Evolutionary conservation across 2,888 invertebrate genomes (phyloP).

Genomic region (Cistogaster globosa): DNA sequence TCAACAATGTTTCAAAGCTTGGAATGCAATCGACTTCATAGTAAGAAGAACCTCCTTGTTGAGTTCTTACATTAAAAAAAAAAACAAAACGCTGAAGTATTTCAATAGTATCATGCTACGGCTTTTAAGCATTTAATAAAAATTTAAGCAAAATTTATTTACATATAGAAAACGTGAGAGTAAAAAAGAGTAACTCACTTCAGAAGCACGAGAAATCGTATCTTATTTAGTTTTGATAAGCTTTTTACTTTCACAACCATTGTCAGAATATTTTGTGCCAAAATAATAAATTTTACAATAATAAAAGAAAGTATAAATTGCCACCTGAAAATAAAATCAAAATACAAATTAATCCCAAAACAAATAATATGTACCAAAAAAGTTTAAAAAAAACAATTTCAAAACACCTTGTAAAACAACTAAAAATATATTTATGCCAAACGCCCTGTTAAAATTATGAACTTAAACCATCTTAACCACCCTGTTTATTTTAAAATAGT

Average conservation of each 20-base stretch:
- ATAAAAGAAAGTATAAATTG: slow-evolving; percentile 30
- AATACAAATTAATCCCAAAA: background rate
- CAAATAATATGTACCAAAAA: slow-evolving; percentile 12
- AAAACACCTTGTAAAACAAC: slow-evolving; percentile 4
- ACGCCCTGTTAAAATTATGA: slow-evolving; percentile 38
- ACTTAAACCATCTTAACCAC: background rate
- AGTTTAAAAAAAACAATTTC: background rate
- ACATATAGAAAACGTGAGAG: background rate
- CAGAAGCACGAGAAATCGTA: too few relatives aligned
- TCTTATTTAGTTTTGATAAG: too few relatives aligned
- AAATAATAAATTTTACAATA: slow-evolving; percentile 30
- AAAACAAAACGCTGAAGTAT: background rate
- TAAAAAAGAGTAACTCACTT: background rate
- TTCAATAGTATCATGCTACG: background rate
- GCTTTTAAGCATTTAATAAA: too few relatives aligned
- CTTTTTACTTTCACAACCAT: too few relatives aligned
- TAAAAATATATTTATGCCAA: background rate
- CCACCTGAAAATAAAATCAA: slow-evolving; percentile 12
- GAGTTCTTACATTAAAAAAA: slow-evolving; percentile 30
- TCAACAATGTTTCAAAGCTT: slow-evolving; percentile 63
- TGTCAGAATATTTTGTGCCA: slow-evolving; percentile 57
- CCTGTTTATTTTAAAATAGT: background rate
- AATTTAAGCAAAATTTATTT: too few relatives aligned
- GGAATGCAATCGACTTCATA: background rate
- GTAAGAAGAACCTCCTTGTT: slow-evolving; percentile 58